Percentiles rank a stretch among this genome's conserved stretches.
Evolutionary conservation across 2,888 invertebrate genomes (phyloP).

Genomic region (Tryphoninae sp.): DNA sequence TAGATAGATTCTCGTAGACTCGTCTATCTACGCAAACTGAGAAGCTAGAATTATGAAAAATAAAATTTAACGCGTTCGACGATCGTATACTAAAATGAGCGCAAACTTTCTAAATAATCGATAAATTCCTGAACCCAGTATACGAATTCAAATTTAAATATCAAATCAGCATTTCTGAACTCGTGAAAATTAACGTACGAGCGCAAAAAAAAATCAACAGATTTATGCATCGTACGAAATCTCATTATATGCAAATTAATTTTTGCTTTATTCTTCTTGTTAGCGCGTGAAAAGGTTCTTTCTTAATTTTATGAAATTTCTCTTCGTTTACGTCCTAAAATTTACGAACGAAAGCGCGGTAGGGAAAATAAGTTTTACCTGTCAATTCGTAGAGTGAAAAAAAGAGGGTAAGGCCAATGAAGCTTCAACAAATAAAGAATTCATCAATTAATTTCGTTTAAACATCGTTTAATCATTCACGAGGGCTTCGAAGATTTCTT

Average conservation of each 20-base stretch:
- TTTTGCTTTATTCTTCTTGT: constrained; percentile 3
- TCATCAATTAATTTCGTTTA: constrained; percentile 64
- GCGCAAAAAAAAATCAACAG: background rate
- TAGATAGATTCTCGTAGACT: constrained; percentile 9
- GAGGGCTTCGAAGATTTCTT: constrained; percentile 61
- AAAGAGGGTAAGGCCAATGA: constrained; percentile 43
- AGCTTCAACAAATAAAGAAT: constrained; percentile 56
- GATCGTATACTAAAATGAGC: background rate
- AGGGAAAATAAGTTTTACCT: constrained; percentile 38
- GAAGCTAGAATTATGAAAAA: background rate
- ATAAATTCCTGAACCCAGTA: background rate
- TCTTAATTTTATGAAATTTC: background rate
- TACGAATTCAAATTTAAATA: no score
- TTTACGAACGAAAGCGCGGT: constrained; percentile 39
- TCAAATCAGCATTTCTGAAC: no score
- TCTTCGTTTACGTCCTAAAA: constrained; percentile 8
- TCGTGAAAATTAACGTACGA: no score
- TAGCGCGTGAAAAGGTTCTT: background rate
- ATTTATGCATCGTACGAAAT: background rate
- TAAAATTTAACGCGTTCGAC: constrained; percentile 9
- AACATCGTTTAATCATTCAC: constrained; percentile 63
- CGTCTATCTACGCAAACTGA: background rate
- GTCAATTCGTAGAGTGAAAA: constrained; percentile 18
- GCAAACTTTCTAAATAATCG: background rate
- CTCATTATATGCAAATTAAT: constrained; percentile 6